Base-by-base conservation (phyloP, 2,797 vertebrate species). In the Agapornis canus region DNA sequence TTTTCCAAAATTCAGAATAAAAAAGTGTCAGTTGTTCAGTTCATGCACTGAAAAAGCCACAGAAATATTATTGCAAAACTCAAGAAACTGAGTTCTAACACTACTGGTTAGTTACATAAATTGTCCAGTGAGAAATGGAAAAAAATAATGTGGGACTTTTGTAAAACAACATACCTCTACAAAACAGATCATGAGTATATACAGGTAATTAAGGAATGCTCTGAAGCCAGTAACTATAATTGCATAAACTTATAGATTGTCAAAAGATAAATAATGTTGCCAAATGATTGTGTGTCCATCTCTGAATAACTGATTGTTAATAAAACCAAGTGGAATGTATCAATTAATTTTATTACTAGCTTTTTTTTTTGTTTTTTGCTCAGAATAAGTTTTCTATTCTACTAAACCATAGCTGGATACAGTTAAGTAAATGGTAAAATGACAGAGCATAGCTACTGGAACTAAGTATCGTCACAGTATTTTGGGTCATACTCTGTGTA, bases 121-220 rank as follows among this genome's bases (percentile, higher is more conserved):
- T 5, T 59, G 4, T 65, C 39, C 25, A 29, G 45, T 11, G 13
- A 64, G 57, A 86, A 89, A 60, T n/a, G 40, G 68, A 82, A 79
- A 79, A 8, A 7, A 8, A 25, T 61, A 52, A 18, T 1, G 0
- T 6, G 18, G 56, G 27, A 43, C 23, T 20, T 51, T 1, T 14
- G 25, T 3, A 1, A 75, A 87, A 73, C 27, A 31, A 49, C 42
- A n/a, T 20, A 57, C 9, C 5, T 40, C 15, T 51, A 17, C 32
- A 56, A 80, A 86, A 72, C 5, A 27, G 29, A 69, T 56, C 8
- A 11, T 10, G 12, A 70, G 7, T 29, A 39, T 22, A 32, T 27
- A 27, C 3, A 43, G 18, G 29, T 20, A 47, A 63, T 32, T 19
- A 63, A 25, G 57, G 32, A 66, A 75, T 52, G 2, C 89, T 56